phyloP scores from a whole-genome alignment of 2,797 vertebrate genomes.

The Urosaurus nigricauda region DNA sequence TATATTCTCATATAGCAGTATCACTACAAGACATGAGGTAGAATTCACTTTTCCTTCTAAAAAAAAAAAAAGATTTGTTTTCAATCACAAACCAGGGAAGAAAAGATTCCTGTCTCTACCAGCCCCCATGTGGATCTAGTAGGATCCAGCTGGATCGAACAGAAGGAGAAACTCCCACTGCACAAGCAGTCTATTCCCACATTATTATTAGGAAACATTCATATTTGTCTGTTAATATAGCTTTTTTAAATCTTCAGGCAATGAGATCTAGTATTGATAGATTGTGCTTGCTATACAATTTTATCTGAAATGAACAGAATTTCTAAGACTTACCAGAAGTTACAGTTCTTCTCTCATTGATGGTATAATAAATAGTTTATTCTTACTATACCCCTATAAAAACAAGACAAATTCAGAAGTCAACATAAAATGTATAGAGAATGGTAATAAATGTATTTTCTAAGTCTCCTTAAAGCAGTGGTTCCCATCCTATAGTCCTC shows the following conservation, averaged over 20 bases:
- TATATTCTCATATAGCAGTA: neutral
- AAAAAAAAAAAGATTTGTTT: neutral
- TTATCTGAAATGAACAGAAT: neutral
- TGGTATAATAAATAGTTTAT: slow-evolving; percentile 49
- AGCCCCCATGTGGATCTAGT: too few relatives aligned
- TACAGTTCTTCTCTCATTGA: slow-evolving; percentile 75
- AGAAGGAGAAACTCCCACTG: neutral
- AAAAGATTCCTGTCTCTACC: neutral
- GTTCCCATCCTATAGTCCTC: too few relatives aligned
- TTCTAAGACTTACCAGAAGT: slow-evolving; percentile 75
- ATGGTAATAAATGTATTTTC: neutral
- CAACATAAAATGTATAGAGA: neutral
- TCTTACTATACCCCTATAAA: slow-evolving; percentile 50
- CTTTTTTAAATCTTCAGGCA: neutral
- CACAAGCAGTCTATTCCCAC: neutral
- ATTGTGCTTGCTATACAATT: neutral
- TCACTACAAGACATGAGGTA: neutral
- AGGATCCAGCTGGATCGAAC: too few relatives aligned
- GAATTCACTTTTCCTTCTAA: neutral
- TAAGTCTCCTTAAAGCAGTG: neutral
- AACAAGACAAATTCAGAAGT: slow-evolving; percentile 18
- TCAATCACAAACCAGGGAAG: neutral
- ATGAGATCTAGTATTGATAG: neutral
- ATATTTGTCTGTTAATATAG: too few relatives aligned
- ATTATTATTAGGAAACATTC: too few relatives aligned